A percentile compares a stretch with the other conserved stretches of the same genome.
Evolutionary conservation across 1,140 invertebrate species (phyloP).

Genomic region (Solen grandis): DNA sequence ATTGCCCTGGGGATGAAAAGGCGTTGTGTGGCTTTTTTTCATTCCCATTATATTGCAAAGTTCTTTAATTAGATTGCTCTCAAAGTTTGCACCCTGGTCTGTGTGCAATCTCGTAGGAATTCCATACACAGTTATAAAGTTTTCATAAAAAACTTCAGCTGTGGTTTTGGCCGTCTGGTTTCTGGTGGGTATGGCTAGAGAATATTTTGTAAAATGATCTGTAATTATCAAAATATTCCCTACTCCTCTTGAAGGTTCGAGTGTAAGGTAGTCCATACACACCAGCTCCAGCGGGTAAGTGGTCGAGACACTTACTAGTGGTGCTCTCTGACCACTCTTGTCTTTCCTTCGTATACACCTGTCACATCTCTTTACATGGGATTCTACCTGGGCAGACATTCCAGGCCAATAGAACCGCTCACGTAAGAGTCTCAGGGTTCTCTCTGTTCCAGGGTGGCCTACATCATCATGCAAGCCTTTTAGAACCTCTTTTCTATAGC

Average conservation of each 20-base stretch:
- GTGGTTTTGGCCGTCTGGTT: too few relatives aligned
- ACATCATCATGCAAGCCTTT: slow-evolving; percentile 1
- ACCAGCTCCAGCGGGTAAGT: not conserved
- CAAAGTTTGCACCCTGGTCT: slow-evolving; percentile 36
- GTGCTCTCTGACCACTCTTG: slow-evolving; percentile 6
- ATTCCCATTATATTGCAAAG: slow-evolving; percentile 9
- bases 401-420: slow-evolving; percentile 6
- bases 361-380: not conserved
- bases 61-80: slow-evolving; percentile 11
- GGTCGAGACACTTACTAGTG: not conserved
- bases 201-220: too few relatives aligned
- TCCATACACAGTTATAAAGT: too few relatives aligned
- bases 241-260: slow-evolving; percentile 4
- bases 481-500: not conserved
- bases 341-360: slow-evolving; percentile 4
- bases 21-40: slow-evolving; percentile 17
- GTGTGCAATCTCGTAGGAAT: too few relatives aligned
- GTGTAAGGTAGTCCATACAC: slow-evolving; percentile 7
- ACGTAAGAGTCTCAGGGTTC: not conserved
- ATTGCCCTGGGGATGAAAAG: not conserved
- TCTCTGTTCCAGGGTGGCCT: slow-evolving; percentile 5
- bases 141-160: too few relatives aligned
- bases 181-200: too few relatives aligned
- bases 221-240: too few relatives aligned
- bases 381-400: not conserved